These are phyloP conservation scores for Echeneis naucrates DNA, from an alignment of 2,797 vertebrate species.

Conservation along the genomic window DNA sequence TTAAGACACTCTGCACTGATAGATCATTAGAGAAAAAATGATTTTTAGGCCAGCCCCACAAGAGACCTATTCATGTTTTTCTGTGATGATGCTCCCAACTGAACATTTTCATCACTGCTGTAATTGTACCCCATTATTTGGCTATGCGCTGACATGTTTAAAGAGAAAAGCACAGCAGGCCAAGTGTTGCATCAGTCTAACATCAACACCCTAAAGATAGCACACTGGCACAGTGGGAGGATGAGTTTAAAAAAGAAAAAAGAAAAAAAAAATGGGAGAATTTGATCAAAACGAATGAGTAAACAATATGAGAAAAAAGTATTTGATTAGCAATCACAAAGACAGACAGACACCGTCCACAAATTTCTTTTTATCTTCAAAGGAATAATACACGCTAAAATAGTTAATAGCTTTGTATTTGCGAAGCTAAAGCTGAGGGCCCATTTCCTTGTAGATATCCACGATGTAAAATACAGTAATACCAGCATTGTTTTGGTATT, in stretches of 20 bases:
- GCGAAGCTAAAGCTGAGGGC: not conserved
- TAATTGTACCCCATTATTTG: constrained; percentile 70
- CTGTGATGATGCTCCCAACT: constrained; percentile 45
- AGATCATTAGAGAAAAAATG: constrained; percentile 70
- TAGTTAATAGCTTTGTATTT: not conserved
- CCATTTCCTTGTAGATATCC: not conserved
- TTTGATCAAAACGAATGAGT: constrained; percentile 51
- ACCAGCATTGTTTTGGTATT: constrained; percentile 19
- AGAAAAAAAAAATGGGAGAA: constrained; percentile 18
- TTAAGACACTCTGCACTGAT: constrained; percentile 61
- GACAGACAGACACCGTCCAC: constrained; percentile 18
- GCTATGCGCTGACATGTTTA: constrained; percentile 63
- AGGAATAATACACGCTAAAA: not conserved
- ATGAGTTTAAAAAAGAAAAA: constrained; percentile 40
- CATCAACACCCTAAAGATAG: constrained; percentile 76
- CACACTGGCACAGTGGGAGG: constrained; percentile 60
- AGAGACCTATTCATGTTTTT: constrained; percentile 62
- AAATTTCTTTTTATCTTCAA: not conserved
- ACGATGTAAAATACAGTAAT: constrained; percentile 2
- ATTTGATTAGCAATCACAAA: constrained; percentile 36
- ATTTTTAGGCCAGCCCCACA: constrained; percentile 62
- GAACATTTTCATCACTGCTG: constrained; percentile 60
- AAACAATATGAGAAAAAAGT: constrained; percentile 49
- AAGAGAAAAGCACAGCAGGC: constrained; percentile 65
- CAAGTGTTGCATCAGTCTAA: constrained; percentile 77